Base-by-base conservation (phyloP, 2,888 invertebrate species). In the Euproctis similis region DNA sequence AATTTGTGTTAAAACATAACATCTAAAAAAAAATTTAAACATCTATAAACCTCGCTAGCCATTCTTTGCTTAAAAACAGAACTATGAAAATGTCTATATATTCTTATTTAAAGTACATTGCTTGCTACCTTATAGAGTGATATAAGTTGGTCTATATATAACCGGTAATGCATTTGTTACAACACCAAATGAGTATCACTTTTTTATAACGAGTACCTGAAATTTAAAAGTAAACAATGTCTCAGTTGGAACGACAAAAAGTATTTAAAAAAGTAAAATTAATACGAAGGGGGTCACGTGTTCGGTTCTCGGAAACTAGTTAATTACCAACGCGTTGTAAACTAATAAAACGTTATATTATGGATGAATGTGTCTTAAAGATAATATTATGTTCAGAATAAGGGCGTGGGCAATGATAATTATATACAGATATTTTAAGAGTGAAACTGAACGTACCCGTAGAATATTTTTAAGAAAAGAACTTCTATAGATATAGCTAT, bases 301-400 rank as follows among this genome's bases (percentile, higher is more conserved):
- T 48, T 52, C 9, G 54, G n/a, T 80, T 78, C 78, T 71, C 39
- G 62, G 77, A 77, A 78, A 71, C 69, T 64, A 52, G 70, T 69
- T 77, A 70, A 77, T 75, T 68, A n/a, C n/a, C n/a, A n/a, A 68
- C 59, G 49, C 53, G 63, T 59, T 65, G 78, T 76, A 72, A 77
- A 76, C 64, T 71, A 68, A 77, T 77, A 77, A 77, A 76, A 66
- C 30, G 52, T 52, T 48, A 63, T 71, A 64, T 47, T 45, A 39
- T 48, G 29, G 39, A 50, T 23, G 34, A 48, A 39, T 39, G 33
- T 34, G 30, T 13, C 29, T 18, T 23, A 14, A 14, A 14, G 14
- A 14, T 14, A 14, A 14, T 14, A 14, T 4, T 14, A 14, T 14
- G 14, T 14, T 6, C 14, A 14, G 14, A 14, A 14, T 14, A 19